phyloP scores from a whole-genome alignment of 2,113 vertebrate genomes.

The Diphyllodes magnificus region DNA sequence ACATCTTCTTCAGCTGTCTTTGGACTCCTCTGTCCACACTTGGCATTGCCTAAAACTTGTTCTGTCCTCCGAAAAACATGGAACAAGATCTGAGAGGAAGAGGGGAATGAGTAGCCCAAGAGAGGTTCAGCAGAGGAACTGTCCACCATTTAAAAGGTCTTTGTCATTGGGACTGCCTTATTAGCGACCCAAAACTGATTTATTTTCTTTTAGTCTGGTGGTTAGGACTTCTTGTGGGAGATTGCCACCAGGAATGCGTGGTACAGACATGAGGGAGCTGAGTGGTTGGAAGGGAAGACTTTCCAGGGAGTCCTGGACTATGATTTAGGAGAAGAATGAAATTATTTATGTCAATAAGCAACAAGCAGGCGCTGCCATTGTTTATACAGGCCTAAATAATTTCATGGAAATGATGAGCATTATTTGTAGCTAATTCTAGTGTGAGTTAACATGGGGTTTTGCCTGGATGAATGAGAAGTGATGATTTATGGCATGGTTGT shows the following conservation, averaged over 20 bases:
- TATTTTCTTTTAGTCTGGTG: background rate
- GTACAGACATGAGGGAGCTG: background rate
- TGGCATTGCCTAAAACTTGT: background rate
- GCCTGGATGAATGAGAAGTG: background rate
- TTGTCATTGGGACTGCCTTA: background rate
- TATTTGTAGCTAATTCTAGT: background rate
- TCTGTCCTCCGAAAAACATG: background rate
- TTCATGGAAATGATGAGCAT: background rate
- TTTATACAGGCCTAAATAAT: background rate
- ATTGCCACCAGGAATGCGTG: background rate
- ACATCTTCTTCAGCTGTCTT: background rate
- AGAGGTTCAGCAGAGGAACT: background rate
- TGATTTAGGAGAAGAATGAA: background rate
- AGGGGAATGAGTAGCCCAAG: background rate
- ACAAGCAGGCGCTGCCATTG: background rate
- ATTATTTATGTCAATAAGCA: background rate
- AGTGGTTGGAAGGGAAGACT: background rate
- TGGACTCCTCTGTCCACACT: background rate
- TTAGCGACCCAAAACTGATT: background rate
- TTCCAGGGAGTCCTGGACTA: background rate
- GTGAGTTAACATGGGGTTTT: background rate
- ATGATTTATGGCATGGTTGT: background rate
- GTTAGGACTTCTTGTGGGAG: background rate
- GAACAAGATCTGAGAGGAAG: background rate
- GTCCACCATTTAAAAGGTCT: background rate